Evolutionary conservation across 2,888 invertebrate genomes (phyloP), one percentile per base, ranked within the genome.

Genomic region (Pristionchus exspectatus): DNA sequence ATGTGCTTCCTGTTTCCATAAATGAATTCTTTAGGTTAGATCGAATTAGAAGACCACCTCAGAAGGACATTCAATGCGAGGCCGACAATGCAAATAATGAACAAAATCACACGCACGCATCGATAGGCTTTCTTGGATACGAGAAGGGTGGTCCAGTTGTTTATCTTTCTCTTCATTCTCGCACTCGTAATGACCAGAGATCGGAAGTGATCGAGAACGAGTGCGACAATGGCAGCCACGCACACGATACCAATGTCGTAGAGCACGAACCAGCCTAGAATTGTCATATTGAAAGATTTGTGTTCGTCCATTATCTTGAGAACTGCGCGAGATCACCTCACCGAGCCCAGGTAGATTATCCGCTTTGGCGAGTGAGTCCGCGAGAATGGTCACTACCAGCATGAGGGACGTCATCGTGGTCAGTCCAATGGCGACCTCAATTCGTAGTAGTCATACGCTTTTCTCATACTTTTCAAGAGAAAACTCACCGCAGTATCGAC

Each of bases 371-470:
- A 74, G 38, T 0, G 33, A 30, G 2, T 74, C 74, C 16, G 74
- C 30, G 33, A 74, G 74, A 74, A 74, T 74, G 18, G 74, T 74
- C 21, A 74, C 74, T 0, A 74, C 74, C 38, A 74, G 38, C 74
- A 74, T 74, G 38, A 74, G 74, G 38, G 74, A 74, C 74, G 74
- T 74, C 74, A 74, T 74, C 74, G 74, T 74, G 0, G 74, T 74
- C 21, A 74, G 38, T 4, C 74, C 74, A 9, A 74, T 74, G 14
- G 72, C 14, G 4, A 27, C 72, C 72, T 72, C n/a, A n/a, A n/a
- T n/a, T n/a, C n/a, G n/a, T n/a, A n/a, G n/a, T n/a, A n/a, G n/a
- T n/a, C n/a, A n/a, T n/a, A n/a, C n/a, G n/a, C n/a, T n/a, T n/a
- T n/a, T n/a, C n/a, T n/a, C n/a, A n/a, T n/a, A n/a, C n/a, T n/a